Percentiles rank a stretch among this genome's conserved stretches.
Evolutionary conservation across 2,888 invertebrate species (phyloP).

Genomic region (Dasysyrphus tricinctus): DNA sequence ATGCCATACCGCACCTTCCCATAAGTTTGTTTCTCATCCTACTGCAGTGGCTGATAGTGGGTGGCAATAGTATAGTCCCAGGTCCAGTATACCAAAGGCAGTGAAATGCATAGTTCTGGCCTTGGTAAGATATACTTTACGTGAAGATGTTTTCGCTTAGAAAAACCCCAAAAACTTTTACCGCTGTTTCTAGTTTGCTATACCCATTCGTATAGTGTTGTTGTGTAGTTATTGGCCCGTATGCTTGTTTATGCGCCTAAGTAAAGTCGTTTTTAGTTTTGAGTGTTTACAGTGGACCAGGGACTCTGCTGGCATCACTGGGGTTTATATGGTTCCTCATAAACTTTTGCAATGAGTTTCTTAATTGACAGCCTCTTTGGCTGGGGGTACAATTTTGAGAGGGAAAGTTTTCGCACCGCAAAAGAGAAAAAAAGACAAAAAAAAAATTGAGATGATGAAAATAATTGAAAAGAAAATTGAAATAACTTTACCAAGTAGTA

Average conservation of each 20-base stretch:
- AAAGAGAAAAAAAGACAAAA: constrained; percentile 13
- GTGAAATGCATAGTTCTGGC: constrained; percentile 67
- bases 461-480: constrained; percentile 72
- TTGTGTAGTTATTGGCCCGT: constrained; percentile 38
- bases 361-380: constrained; percentile 75
- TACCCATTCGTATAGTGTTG: background rate
- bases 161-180: constrained; percentile 70
- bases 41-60: background rate
- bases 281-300: constrained; percentile 47
- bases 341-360: constrained; percentile 75
- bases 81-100: constrained; percentile 43
- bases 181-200: constrained; percentile 22
- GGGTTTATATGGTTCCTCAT: constrained; percentile 70
- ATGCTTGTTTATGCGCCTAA: constrained; percentile 70
- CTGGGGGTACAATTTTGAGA: constrained; percentile 52
- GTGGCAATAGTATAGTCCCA: constrained; percentile 37
- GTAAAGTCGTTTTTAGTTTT: constrained; percentile 45
- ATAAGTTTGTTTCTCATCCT: constrained; percentile 50
- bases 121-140: constrained; percentile 68
- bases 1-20: constrained; percentile 58
- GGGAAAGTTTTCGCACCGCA: constrained; percentile 58
- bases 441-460: constrained; percentile 64
- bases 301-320: constrained; percentile 26
- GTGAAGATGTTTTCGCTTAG: constrained; percentile 75
- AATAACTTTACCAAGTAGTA: constrained; percentile 51